These are phyloP conservation scores for Nebria brevicollis DNA, from an alignment of 2,888 invertebrate genomes.

Conservation along the genomic window DNA sequence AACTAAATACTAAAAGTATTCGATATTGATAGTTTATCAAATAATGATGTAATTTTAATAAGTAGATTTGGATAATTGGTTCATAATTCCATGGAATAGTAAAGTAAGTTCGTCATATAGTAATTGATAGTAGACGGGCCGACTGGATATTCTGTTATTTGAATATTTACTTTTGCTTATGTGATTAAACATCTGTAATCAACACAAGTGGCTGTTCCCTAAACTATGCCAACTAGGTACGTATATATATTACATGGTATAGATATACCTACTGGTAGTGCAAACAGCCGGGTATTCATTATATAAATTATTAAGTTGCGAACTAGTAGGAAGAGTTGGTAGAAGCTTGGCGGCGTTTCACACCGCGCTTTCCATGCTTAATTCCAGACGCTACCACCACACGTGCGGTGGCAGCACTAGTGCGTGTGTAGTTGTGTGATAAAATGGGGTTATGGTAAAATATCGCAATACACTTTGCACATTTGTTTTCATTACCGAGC, in stretches of 20 bases:
- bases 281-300: constrained; percentile 30
- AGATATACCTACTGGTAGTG: not conserved
- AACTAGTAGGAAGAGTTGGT: constrained; percentile 8
- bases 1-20: too few relatives aligned
- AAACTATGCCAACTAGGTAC: not conserved
- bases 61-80: too few relatives aligned
- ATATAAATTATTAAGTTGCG: constrained; percentile 37
- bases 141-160: too few relatives aligned
- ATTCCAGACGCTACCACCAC: constrained; percentile 19
- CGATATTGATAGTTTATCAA: too few relatives aligned
- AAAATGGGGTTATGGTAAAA: constrained; percentile 49
- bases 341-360: not conserved
- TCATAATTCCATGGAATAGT: too few relatives aligned
- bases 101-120: too few relatives aligned
- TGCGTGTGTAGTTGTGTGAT: not conserved
- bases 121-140: too few relatives aligned
- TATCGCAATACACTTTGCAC: constrained; percentile 49
- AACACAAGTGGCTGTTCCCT: constrained; percentile 25
- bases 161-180: not conserved
- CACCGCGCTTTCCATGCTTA: not conserved
- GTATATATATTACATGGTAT: not conserved
- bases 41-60: too few relatives aligned
- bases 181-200: constrained; percentile 24
- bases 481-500: constrained; percentile 50
- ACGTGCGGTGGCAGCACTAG: constrained; percentile 26